A percentile compares a stretch with the other conserved stretches of the same genome.
Conservation (phyloP, 2,888 invertebrate genomes). For the Pyralis farinalis region DNA sequence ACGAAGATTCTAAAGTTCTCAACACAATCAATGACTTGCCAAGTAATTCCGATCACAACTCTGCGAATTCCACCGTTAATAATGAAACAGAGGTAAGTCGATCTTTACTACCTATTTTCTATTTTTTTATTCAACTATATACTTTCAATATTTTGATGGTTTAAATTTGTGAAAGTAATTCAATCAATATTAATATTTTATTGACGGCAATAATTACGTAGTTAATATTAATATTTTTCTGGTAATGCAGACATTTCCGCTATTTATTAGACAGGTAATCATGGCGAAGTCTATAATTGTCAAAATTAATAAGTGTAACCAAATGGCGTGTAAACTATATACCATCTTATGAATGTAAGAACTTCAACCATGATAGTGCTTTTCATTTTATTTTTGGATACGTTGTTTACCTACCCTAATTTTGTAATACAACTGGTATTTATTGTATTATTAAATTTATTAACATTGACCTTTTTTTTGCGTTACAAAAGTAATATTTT, state of each 20-base stretch:
- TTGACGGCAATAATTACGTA: no score
- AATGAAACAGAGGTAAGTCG: constrained; percentile 70
- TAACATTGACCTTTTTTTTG: no score
- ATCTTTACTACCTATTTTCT: constrained; percentile 54
- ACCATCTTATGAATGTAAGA: no score
- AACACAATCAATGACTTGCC: constrained; percentile 62
- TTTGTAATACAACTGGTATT: no score
- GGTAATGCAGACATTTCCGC: not conserved
- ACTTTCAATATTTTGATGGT: constrained; percentile 25
- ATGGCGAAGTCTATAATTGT: constrained; percentile 49
- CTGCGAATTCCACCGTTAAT: constrained; percentile 47
- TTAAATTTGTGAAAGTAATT: no score
- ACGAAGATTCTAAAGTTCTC: constrained; percentile 73
- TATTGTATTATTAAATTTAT: no score
- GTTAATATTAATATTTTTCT: no score
- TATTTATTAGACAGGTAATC: constrained; percentile 36
- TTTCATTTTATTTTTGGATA: constrained; percentile 12
- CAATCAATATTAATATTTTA: no score
- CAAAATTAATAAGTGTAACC: constrained; percentile 38
- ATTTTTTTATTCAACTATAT: no score
- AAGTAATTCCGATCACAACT: constrained; percentile 60
- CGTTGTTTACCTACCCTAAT: no score
- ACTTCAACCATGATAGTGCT: constrained; percentile 23
- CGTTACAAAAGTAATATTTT: no score
- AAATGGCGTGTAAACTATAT: not conserved